A percentile compares a stretch with the other conserved stretches of the same genome.
Evolutionary conservation across 1,140 invertebrate genomes (phyloP).

Genomic region (Sinonovacula constricta): DNA sequence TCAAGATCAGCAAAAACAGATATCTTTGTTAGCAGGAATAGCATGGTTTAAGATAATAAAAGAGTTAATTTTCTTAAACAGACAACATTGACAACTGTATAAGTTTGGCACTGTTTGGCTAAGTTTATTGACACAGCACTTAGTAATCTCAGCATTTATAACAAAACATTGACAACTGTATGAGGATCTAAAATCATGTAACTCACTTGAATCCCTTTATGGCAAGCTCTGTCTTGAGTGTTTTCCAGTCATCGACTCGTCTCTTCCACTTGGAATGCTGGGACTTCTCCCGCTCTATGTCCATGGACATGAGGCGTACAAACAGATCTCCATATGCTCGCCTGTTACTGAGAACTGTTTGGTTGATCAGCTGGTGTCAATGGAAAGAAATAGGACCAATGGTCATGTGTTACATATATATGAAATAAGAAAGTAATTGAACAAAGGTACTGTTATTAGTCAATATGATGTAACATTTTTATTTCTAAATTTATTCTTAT

Average conservation of each 20-base stretch:
- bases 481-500: no score
- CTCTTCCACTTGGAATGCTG: constrained; percentile 70
- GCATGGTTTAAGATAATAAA: no score
- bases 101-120: no score
- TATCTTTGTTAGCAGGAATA: no score
- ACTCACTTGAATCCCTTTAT: constrained; percentile 73
- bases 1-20: no score
- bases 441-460: no score
- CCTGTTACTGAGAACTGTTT: constrained; percentile 75
- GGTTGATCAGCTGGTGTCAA: constrained; percentile 72
- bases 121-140: no score
- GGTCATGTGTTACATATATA: not conserved
- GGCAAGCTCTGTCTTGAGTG: constrained; percentile 64
- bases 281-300: constrained; percentile 76
- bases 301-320: constrained; percentile 73
- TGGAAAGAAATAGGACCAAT: not conserved
- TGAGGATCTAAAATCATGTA: not conserved
- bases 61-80: no score
- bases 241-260: constrained; percentile 72
- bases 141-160: no score
- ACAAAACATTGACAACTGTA: not conserved
- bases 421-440: no score
- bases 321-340: constrained; percentile 75
- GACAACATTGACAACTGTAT: no score
- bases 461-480: no score